phyloP scores from a whole-genome alignment of 30 jellyfish, hydroid and myxozoan species.

The Aurelia sp. region DNA sequence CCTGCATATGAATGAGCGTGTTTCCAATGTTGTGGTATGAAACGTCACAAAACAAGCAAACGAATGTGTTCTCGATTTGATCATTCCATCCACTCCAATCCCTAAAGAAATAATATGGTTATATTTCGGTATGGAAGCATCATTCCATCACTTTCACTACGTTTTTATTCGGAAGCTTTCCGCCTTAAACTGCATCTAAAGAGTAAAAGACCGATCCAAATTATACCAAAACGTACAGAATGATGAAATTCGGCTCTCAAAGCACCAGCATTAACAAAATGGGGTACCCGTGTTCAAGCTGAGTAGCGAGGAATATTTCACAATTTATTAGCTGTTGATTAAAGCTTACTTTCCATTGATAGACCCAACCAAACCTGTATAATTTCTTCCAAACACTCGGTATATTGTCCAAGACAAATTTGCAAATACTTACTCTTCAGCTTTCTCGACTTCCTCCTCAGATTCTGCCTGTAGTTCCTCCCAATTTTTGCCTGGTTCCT shows the following conservation, averaged over 20 bases:
- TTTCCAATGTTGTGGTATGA: slow-evolving; percentile 57
- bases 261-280: too few species aligned
- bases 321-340: too few species aligned
- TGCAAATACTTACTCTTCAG: slow-evolving; percentile 54
- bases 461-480: slow-evolving; percentile 93
- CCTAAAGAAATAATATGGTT: slow-evolving; percentile 19
- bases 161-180: neutral
- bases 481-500: slow-evolving; percentile 99
- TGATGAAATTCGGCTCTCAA: too few species aligned
- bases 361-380: too few species aligned
- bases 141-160: neutral
- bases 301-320: too few species aligned
- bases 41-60: slow-evolving; percentile 80
- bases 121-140: neutral
- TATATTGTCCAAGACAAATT: neutral
- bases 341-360: too few species aligned
- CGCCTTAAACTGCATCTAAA: too few species aligned
- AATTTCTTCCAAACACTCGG: too few species aligned
- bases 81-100: slow-evolving; percentile 98
- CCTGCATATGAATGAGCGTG: slow-evolving; percentile 86
- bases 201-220: too few species aligned
- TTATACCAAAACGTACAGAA: too few species aligned
- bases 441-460: slow-evolving; percentile 84
- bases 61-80: slow-evolving; percentile 45
- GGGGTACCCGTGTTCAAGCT: too few species aligned